Base-by-base conservation (phyloP, 23 tunicate species). In the Clavelina lepadiformis region DNA sequence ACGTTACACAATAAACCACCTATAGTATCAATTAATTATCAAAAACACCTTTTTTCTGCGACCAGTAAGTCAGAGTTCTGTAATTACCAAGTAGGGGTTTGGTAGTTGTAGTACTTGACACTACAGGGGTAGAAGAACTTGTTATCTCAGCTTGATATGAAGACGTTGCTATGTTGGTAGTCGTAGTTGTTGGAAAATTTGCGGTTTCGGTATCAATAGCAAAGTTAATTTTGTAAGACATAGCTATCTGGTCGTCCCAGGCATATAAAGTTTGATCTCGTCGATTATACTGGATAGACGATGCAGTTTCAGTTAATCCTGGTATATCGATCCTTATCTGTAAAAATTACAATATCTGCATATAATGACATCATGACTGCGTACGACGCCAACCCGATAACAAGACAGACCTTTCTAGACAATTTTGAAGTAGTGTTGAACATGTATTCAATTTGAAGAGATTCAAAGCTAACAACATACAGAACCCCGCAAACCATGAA, bases 401-500 rank as follows among this genome's bases (percentile, higher is more conserved):
- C n/a, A n/a, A n/a, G n/a, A n/a, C n/a, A n/a, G n/a, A n/a, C n/a
- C n/a, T n/a, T n/a, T n/a, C n/a, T n/a, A n/a, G n/a, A n/a, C n/a
- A n/a, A n/a, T n/a, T 63, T 56, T 49, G 95, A 80, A 35, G 91
- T 79, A 20, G 94, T 86, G 51, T 94, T 82, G 78, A 61, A 94
- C 95, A 86, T 86, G 56, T 86, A 85, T 61, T 86, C 80, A 46
- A 94, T 88, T 22, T 34, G 63, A 13, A 79, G 81, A 24, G 91
- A 59, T 11, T 77, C 80, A 35, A 67, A 76, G 56, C 86, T 80
- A 46, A 94, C 82, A 28, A 76, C 83, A 44, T 94, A 94, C 45
- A 94, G 67, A 33, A 80, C 79, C 1, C 95, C 99, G 37, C 99
- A 94, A n/a, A 77, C 83, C 46, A 94, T 80, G 57, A 88, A 94